Percentiles rank a stretch among this genome's conserved stretches.
These are phyloP conservation scores for Remorina albescens DNA, from an alignment of 2,797 vertebrate genomes.

Conservation along the genomic window DNA sequence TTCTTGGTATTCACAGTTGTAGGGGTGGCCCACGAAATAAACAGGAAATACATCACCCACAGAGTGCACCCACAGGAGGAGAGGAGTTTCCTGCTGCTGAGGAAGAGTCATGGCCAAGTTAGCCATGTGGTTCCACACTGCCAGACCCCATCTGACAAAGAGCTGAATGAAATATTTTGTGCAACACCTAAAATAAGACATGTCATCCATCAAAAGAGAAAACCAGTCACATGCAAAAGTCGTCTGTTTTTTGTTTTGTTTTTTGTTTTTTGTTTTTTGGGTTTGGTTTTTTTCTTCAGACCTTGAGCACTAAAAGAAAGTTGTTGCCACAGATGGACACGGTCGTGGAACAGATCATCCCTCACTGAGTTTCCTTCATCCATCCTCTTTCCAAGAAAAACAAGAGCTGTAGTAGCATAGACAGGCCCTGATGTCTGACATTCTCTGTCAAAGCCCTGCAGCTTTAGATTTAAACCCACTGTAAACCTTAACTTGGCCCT, in stretches of 20 bases:
- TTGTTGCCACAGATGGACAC: slow-evolving; percentile 43
- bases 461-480: slow-evolving; percentile 13
- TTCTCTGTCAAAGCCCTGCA: slow-evolving; percentile 50
- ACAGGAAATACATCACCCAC: slow-evolving; percentile 74
- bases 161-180: background rate
- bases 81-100: slow-evolving; percentile 65
- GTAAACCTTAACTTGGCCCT: slow-evolving; percentile 51
- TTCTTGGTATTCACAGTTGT: slow-evolving; percentile 42
- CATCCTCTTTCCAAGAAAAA: slow-evolving; percentile 63
- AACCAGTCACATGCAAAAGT: background rate
- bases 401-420: slow-evolving; percentile 53
- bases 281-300: no score
- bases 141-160: background rate
- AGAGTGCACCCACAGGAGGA: slow-evolving; percentile 58
- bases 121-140: background rate
- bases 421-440: slow-evolving; percentile 56
- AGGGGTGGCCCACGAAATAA: slow-evolving; percentile 64
- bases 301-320: slow-evolving; percentile 25
- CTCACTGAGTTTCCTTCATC: slow-evolving; percentile 35
- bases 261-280: no score
- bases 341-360: slow-evolving; percentile 43
- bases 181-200: slow-evolving; percentile 50
- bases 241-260: no score
- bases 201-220: slow-evolving; percentile 45
- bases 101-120: slow-evolving; percentile 57